Evolutionary conservation across 2,113 vertebrate species (phyloP).

Genomic region (Epinephelus fuscoguttatus): DNA sequence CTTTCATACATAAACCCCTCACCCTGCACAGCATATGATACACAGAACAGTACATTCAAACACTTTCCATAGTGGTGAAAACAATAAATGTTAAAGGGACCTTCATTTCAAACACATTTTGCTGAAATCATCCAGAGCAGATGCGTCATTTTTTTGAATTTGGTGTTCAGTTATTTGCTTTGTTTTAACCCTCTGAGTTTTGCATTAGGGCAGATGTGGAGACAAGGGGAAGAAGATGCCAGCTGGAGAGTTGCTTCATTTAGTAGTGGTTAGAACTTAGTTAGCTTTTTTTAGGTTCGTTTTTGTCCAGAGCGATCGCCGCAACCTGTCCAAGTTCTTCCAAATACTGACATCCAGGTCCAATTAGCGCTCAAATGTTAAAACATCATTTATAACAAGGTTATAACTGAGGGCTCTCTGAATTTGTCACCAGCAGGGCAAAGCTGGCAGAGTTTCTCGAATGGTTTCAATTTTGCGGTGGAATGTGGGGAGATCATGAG

Average conservation of each 20-base stretch:
- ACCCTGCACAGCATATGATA: slow-evolving; percentile 29
- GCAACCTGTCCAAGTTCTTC: slow-evolving; percentile 79
- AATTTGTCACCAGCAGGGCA: slow-evolving; percentile 44
- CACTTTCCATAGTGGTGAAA: slow-evolving; percentile 59
- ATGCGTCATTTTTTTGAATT: slow-evolving; percentile 46
- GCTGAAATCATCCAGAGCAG: slow-evolving; percentile 43
- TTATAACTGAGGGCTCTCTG: slow-evolving; percentile 84
- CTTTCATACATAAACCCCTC: slow-evolving; percentile 32
- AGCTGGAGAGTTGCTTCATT: slow-evolving; percentile 47
- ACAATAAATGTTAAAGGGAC: slow-evolving; percentile 89
- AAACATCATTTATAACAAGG: slow-evolving; percentile 77
- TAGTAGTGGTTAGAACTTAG: slow-evolving; percentile 69
- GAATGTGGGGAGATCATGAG: slow-evolving; percentile 6
- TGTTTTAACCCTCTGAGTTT: slow-evolving; percentile 92
- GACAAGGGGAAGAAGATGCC: slow-evolving; percentile 2
- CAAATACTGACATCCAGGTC: slow-evolving; percentile 63
- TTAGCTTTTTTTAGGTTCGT: slow-evolving; percentile 68
- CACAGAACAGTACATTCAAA: slow-evolving; percentile 50
- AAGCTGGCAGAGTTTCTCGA: slow-evolving; percentile 9
- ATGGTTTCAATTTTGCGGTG: slow-evolving; percentile 5
- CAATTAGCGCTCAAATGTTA: slow-evolving; percentile 65
- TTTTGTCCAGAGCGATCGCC: slow-evolving; percentile 50
- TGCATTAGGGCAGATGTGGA: slow-evolving; percentile 37
- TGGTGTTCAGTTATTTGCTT: slow-evolving; percentile 62
- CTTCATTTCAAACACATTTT: slow-evolving; percentile 51